Evolutionary conservation across 2,113 vertebrate species (phyloP), one percentile per base, ranked within the genome.

Genomic region (Guaruba guarouba): DNA sequence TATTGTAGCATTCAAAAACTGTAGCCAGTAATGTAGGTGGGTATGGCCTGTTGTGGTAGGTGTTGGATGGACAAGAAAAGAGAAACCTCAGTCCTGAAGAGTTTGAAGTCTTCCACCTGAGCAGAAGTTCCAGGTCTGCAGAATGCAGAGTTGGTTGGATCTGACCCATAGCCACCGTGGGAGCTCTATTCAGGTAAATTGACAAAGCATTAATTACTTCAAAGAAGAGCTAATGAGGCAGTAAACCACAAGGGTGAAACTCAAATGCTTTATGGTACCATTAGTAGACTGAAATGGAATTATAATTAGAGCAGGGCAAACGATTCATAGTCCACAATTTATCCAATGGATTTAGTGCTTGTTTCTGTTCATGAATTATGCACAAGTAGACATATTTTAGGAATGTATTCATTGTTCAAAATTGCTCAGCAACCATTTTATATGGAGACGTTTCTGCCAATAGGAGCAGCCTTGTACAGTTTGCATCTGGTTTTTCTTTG

Each of bases 331-430:
- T 94, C 93, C 95, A 93, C 91, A 96, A 83, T 95, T 97, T 97
- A 95, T 95, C 96, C 90, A 95, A 92, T 91, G 88, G 93, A 93
- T 97, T 95, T 97, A 96, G 70, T 96, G 86, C 88, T 96, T 95
- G 94, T 96, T 97, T 97, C 91, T 96, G 62, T 94, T 92, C 70
- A 75, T 97, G 82, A 96, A 95, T 97, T 97, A 97, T 96, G 88
- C 80, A 97, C 82, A 92, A 96, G 74, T 51, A 93, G 83, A 67
- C 91, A 79, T 93, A 91, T 95, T 96, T 97, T 94, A 94, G 93
- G 83, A 94, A 89, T 79, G 59, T 89, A 77, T 95, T 96, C 71
- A 85, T 92, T 95, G 95, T 92, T 95, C 59, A 62, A 88, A 96
- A 94, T 88, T 83, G 89, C 76, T 90, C 91, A 84, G 87, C 91